Evolutionary conservation across 1,140 invertebrate genomes (phyloP).

Genomic region (Panagrolaimus sp.): DNA sequence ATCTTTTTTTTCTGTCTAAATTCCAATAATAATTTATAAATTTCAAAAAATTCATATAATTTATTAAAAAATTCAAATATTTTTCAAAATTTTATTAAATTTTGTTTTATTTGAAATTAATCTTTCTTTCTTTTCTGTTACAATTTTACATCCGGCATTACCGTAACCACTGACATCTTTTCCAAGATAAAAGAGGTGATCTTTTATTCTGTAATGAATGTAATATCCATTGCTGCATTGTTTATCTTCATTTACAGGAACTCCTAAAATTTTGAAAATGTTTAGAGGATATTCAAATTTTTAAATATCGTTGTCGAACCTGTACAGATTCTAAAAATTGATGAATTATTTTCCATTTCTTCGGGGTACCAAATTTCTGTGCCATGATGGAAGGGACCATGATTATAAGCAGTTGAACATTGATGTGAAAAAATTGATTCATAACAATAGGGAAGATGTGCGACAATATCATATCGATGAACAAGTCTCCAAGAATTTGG

Average conservation of each 20-base stretch:
- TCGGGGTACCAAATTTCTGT: slow-evolving; percentile 19
- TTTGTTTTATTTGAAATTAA: too few relatives aligned
- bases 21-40: too few relatives aligned
- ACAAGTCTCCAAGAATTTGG: slow-evolving; percentile 44
- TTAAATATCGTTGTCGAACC: neutral
- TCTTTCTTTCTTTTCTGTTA: too few relatives aligned
- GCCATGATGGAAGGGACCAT: neutral
- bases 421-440: too few relatives aligned
- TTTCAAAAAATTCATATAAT: too few relatives aligned
- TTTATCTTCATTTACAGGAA: slow-evolving; percentile 42
- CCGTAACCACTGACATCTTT: slow-evolving; percentile 40
- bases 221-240: slow-evolving; percentile 22
- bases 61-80: too few relatives aligned
- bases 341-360: neutral
- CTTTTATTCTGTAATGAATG: slow-evolving; percentile 27
- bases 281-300: too few relatives aligned
- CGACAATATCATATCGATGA: slow-evolving; percentile 44
- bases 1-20: too few relatives aligned
- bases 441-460: slow-evolving; percentile 44
- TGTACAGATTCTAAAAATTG: neutral
- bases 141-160: neutral
- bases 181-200: slow-evolving; percentile 44
- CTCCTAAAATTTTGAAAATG: slow-evolving; percentile 23
- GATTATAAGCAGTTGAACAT: too few relatives aligned
- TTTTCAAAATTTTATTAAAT: too few relatives aligned